Percentiles rank a stretch among this genome's conserved stretches.
phyloP scores from a whole-genome alignment of 2,113 vertebrate species.

The Istiophorus platypterus region DNA sequence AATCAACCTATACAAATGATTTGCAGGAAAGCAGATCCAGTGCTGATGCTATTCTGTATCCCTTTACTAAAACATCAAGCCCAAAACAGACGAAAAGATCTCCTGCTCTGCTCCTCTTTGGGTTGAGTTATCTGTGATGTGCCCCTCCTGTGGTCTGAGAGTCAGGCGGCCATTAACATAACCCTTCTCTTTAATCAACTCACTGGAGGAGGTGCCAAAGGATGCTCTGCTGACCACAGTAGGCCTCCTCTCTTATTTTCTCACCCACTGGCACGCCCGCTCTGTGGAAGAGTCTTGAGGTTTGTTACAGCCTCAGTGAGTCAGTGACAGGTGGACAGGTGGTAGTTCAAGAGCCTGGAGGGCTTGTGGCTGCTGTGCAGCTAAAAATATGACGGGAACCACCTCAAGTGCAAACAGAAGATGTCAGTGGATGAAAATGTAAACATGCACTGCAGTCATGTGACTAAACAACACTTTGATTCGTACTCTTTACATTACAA shows the following conservation, averaged over 20 bases:
- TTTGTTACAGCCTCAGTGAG: slow-evolving; percentile 44
- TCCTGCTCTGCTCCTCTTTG: slow-evolving; percentile 26
- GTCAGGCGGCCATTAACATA: slow-evolving; percentile 76
- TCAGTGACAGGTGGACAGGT: slow-evolving; percentile 75
- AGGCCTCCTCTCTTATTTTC: slow-evolving; percentile 82
- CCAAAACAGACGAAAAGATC: slow-evolving; percentile 15
- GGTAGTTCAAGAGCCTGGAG: not conserved
- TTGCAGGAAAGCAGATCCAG: not conserved
- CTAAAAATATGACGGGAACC: slow-evolving; percentile 32
- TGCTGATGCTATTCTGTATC: not conserved
- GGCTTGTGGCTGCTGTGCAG: not conserved
- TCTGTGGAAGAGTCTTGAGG: slow-evolving; percentile 60
- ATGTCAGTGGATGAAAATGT: not conserved
- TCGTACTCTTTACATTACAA: not conserved
- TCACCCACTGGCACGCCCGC: slow-evolving; percentile 74
- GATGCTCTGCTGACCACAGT: slow-evolving; percentile 67
- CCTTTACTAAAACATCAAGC: not conserved
- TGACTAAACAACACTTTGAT: not conserved
- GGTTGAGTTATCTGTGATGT: slow-evolving; percentile 67
- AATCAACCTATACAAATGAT: not conserved
- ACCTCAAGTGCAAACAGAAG: not conserved
- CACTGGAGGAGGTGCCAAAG: slow-evolving; percentile 68
- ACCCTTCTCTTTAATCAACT: slow-evolving; percentile 82
- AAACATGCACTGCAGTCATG: not conserved
- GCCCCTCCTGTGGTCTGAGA: slow-evolving; percentile 68